Percentiles rank a stretch among this genome's conserved stretches.
These are phyloP conservation scores for Anoplius nigerrimus DNA, from an alignment of 2,888 invertebrate species.

Conservation along the genomic window DNA sequence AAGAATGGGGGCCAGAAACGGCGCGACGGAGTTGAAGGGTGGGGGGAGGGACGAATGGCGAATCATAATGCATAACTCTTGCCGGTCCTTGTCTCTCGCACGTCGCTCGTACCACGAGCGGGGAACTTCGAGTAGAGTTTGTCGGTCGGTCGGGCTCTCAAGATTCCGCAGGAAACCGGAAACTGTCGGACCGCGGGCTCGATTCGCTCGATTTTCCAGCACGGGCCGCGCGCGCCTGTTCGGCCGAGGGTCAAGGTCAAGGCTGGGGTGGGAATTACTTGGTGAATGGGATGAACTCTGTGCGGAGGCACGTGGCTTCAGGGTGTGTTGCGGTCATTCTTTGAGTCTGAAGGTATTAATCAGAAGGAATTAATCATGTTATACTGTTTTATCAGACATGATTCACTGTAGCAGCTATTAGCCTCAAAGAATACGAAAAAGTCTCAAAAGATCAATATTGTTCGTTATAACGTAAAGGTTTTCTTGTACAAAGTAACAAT, in stretches of 20 bases:
- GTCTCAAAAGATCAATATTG: too few species aligned
- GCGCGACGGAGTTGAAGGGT: conserved; percentile 32
- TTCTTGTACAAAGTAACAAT: too few species aligned
- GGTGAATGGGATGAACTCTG: too few species aligned
- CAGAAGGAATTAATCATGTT: too few species aligned
- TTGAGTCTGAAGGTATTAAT: too few species aligned
- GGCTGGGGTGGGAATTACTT: too few species aligned
- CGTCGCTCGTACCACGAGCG: conserved; percentile 33
- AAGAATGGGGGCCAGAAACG: not conserved
- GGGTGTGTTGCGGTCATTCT: too few species aligned
- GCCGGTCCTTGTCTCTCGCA: conserved; percentile 65
- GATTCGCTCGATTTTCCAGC: conserved; percentile 13
- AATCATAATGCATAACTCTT: conserved; percentile 74
- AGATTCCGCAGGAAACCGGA: conserved; percentile 26
- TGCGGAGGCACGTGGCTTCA: too few species aligned
- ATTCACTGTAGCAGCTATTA: too few species aligned
- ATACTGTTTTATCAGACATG: too few species aligned
- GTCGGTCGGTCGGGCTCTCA: conserved; percentile 10
- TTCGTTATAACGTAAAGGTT: too few species aligned
- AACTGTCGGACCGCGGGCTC: conserved; percentile 12
- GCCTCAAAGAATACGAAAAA: too few species aligned
- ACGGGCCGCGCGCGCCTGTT: not conserved
- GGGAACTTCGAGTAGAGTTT: conserved; percentile 45
- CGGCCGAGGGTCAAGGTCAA: conserved; percentile 1
- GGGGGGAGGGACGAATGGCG: conserved; percentile 48